A percentile compares a stretch with the other conserved stretches of the same genome.
Evolutionary conservation across 2,888 invertebrate species (phyloP).

Genomic region (Zygothrica quintamaculata): DNA sequence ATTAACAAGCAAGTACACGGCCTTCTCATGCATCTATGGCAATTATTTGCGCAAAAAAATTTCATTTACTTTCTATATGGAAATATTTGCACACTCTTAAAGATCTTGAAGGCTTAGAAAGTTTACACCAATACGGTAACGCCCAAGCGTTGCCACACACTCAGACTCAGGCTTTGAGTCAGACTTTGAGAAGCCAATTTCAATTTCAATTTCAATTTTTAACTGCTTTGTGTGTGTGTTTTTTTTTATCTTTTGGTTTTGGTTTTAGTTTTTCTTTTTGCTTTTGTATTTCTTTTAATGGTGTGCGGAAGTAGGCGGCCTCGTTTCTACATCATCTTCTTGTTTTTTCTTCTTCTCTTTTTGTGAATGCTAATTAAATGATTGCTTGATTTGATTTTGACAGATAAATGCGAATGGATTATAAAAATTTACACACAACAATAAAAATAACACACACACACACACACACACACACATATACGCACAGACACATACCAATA

Average conservation of each 20-base stretch:
- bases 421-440: conserved; percentile 18
- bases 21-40: conserved; percentile 49
- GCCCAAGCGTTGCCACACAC: conserved; percentile 32
- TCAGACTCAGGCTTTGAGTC: neutral
- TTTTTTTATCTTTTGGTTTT: too few species aligned
- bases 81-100: conserved; percentile 59
- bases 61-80: conserved; percentile 62
- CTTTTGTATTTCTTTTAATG: conserved; percentile 25
- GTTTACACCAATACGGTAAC: conserved; percentile 49
- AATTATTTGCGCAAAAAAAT: conserved; percentile 51
- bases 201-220: conserved; percentile 34
- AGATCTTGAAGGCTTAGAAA: conserved; percentile 59
- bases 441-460: conserved; percentile 16
- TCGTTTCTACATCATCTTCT: conserved; percentile 31
- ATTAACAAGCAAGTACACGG: conserved; percentile 57
- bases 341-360: conserved; percentile 9
- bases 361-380: conserved; percentile 49
- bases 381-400: conserved; percentile 60
- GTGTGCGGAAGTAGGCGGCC: conserved; percentile 53
- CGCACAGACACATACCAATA: neutral
- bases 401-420: conserved; percentile 51
- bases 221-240: conserved; percentile 6
- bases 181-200: conserved; percentile 22
- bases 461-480: neutral
- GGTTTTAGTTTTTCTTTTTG: conserved; percentile 8